These are phyloP conservation scores for Pomacea canaliculata DNA, from an alignment of 2,888 invertebrate species.

Conservation along the genomic window DNA sequence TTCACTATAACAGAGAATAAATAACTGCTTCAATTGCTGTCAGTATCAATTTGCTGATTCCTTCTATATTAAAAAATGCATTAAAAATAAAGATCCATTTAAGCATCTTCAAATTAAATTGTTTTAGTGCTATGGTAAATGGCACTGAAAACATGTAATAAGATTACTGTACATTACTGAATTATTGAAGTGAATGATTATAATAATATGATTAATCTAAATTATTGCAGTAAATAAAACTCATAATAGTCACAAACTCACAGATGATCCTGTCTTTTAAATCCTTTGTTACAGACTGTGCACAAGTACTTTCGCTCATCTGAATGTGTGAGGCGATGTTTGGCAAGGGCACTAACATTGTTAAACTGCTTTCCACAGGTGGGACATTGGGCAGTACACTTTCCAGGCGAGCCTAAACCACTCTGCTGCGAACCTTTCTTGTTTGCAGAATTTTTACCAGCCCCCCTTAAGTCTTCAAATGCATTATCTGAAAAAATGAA, in stretches of 20 bases:
- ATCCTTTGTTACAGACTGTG: constrained; percentile 95
- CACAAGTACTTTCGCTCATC: constrained; percentile 97
- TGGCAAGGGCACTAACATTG: constrained; percentile 92
- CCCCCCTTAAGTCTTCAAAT: constrained; percentile 10
- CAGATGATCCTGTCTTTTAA: constrained; percentile 98
- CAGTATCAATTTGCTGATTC: no score
- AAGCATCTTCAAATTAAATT: no score
- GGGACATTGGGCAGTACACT: constrained; percentile 72
- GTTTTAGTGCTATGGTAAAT: no score
- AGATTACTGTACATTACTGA: not conserved
- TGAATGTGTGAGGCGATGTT: constrained; percentile 93
- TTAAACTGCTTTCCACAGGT: constrained; percentile 97
- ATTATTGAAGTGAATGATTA: no score
- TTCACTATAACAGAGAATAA: no score
- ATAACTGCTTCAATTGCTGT: no score
- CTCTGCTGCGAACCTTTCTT: constrained; percentile 15
- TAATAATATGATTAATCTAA: no score
- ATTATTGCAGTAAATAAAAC: no score
- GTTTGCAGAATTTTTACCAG: constrained; percentile 7
- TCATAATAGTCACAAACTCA: constrained; percentile 74
- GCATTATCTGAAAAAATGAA: constrained; percentile 4
- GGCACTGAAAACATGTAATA: not conserved
- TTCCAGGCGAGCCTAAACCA: constrained; percentile 20
- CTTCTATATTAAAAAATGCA: no score
- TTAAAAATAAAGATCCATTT: no score